Base-by-base conservation (phyloP, 1,140 invertebrate species). In the Odontomachus brunneus region DNA sequence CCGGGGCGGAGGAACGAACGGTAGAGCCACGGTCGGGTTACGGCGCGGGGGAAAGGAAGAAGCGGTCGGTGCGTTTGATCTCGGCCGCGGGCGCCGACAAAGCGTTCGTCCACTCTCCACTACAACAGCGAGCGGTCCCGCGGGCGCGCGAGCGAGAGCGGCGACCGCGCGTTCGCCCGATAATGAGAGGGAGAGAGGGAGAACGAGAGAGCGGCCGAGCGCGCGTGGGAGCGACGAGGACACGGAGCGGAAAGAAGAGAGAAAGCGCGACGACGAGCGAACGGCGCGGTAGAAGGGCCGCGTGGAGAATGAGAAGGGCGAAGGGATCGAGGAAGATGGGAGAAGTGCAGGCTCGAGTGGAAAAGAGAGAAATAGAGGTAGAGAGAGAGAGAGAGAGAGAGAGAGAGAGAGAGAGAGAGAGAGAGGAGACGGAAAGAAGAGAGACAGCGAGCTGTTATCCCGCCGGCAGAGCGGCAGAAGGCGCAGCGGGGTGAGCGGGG, bases 31-130 rank as follows among this genome's bases (percentile, higher is more conserved):
- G 83, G 76, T 71, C 81, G 85, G 83, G 87, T 88, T 87, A 82
- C 76, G 75, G 87, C 60, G 72, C 83, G 74, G 83, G 72, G 82
- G 66, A 51, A 86, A 76, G 69, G 89, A 84, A 88, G 71, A 82
- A 86, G 82, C 88, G 84, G 90, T 91, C 92, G 92, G 92, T 89
- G 86, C 89, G 86, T 93, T 93, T 93, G 92, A 93, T 93, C 89
- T 92, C 88, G 24, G 92, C 92, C 92, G 92, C 92, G 92, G 92
- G 92, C 92, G 92, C 92, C 92, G 92, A 93, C 92, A 93, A 93
- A 93, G 92, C 92, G 89, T 88, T 90, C 91, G 91, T 91, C 92
- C 91, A 89, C 90, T 90, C 89, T 87, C 84, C 89, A 44, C 9
- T 91, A 88, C 88, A 88, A 86, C 89, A 82, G 86, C 86, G 89